Conservation (phyloP, 2,113 vertebrate genomes). For the Trochalopteron elliotii region DNA sequence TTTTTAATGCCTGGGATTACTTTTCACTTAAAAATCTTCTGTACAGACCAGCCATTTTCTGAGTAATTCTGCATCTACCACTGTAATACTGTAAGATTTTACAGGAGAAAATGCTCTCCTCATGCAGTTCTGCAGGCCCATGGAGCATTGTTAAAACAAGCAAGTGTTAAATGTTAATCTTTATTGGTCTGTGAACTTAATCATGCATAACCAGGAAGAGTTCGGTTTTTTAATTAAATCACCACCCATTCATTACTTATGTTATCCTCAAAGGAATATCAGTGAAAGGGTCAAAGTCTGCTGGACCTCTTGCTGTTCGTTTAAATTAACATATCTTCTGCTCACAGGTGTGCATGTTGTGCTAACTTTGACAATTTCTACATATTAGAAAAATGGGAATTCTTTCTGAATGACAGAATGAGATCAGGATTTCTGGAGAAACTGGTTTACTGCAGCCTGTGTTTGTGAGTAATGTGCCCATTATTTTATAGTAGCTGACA, state of each 20-base stretch:
- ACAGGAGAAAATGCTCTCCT: slow-evolving; percentile 2
- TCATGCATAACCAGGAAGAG: slow-evolving; percentile 64
- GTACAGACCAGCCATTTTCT: background rate
- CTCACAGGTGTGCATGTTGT: background rate
- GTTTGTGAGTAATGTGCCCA: background rate
- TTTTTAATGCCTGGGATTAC: background rate
- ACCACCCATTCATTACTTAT: slow-evolving; percentile 57
- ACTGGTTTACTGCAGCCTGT: background rate
- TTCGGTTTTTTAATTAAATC: slow-evolving; percentile 73
- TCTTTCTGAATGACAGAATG: background rate
- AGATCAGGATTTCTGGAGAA: background rate
- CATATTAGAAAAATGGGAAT: background rate
- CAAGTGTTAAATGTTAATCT: slow-evolving; percentile 68
- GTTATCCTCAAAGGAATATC: slow-evolving; percentile 61
- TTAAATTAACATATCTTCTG: slow-evolving; percentile 37
- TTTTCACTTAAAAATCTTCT: background rate
- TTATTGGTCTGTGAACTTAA: slow-evolving; percentile 66
- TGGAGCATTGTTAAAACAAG: slow-evolving; percentile 59
- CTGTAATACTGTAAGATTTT: background rate
- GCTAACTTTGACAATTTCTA: background rate
- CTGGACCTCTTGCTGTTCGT: slow-evolving; percentile 20
- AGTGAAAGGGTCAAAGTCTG: slow-evolving; percentile 25
- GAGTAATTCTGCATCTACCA: background rate
- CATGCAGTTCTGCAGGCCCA: background rate
- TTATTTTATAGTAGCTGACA: slow-evolving; percentile 9